Evolutionary conservation across 2,888 invertebrate genomes (phyloP).

Genomic region (Trachelus troglodyta): DNA sequence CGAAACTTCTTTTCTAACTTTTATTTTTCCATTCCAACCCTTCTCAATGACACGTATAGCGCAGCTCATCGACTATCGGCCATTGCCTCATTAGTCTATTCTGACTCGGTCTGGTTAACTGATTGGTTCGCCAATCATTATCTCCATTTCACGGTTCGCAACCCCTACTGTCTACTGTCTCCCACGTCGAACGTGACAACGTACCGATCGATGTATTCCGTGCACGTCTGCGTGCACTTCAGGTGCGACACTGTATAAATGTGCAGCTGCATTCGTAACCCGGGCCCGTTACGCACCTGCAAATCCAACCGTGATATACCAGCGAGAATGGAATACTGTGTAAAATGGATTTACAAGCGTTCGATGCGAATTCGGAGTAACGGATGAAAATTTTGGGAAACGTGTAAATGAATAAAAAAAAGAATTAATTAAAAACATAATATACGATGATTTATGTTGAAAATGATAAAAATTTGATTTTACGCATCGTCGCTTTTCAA

Average conservation of each 20-base stretch:
- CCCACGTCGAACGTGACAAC: constrained; percentile 31
- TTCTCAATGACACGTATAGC: constrained; percentile 12
- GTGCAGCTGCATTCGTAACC: constrained; percentile 16
- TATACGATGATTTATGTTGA: too few species aligned
- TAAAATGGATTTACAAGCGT: not conserved
- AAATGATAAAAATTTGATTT: too few species aligned
- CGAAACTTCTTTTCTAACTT: too few species aligned
- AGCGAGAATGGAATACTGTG: not conserved
- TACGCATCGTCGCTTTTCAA: not conserved
- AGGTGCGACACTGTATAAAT: constrained; percentile 21
- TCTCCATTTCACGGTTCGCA: constrained; percentile 60
- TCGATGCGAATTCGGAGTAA: not conserved
- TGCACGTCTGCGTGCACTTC: constrained; percentile 21
- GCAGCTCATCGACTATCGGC: not conserved
- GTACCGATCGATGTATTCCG: constrained; percentile 38
- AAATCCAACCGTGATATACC: not conserved
- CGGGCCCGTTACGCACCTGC: constrained; percentile 2
- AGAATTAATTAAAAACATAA: too few species aligned
- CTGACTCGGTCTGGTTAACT: constrained; percentile 55
- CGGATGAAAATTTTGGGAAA: not conserved
- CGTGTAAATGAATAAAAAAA: not conserved
- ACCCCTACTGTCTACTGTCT: constrained; percentile 50
- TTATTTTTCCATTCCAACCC: not conserved
- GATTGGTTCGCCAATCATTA: constrained; percentile 62
- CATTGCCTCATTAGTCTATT: constrained; percentile 51